Evolutionary conservation across 2,113 vertebrate species (phyloP), one percentile per base, ranked within the genome.

Genomic region (Serinus canaria): DNA sequence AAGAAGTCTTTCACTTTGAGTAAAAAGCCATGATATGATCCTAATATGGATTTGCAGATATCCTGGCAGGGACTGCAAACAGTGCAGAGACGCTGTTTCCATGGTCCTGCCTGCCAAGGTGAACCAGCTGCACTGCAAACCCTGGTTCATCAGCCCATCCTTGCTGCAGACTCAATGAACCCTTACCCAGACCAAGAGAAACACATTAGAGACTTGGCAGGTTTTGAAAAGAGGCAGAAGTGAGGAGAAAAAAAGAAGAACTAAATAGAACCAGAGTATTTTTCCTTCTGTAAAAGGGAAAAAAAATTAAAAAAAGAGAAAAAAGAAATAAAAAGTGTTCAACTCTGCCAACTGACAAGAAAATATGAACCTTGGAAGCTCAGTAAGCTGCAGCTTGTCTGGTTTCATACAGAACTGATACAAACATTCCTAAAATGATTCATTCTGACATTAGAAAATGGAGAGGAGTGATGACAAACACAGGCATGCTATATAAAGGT

Each of bases 381-480:
- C 76, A 67, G 59, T 66, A 68, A 90, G 46, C 37, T 67, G 55
- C 44, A 85, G 78, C 21, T 90, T 95, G 91, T 90, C 95, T 96
- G 72, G 46, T 87, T 94, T 95, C 91, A 92, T 24, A 74, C n/a
- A 90, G 72, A 96, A 92, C 53, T 84, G 84, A 87, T 79, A 90
- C 23, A 96, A 95, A 92, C 85, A 94, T 90, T 94, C 67, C 74
- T 89, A 75, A 95, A 87, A 82, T 84, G 67, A 95, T 87, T 93
- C 67, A 79, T 58, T 67, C 49, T 55, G 55, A 89, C 90, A 93
- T 80, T 59, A 95, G 63, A 94, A 97, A 91, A 97, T 56, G 64
- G 91, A 94, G 74, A 81, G 80, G 63, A 92, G 62, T 92, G 78
- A 95, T 96, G 94, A 94, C 67, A 96, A 96, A 96, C 63, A 84